Conservation (phyloP, 1,140 invertebrate genomes). For the Caenorhabditis latens region DNA sequence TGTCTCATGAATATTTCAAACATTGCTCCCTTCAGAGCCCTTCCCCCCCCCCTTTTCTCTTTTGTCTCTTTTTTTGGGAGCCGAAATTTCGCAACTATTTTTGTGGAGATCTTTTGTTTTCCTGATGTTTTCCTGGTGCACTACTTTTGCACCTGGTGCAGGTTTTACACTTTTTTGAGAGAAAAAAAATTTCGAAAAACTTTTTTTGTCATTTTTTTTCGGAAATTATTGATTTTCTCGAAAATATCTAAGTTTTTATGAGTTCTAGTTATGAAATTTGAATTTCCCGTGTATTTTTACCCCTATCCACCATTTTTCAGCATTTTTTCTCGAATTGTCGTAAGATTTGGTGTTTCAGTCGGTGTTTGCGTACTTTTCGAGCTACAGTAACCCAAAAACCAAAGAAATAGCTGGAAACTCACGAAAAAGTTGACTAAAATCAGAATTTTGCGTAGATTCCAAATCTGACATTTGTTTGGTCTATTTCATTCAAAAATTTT, state of each 20-base stretch:
- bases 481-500: no score
- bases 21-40: background rate
- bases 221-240: no score
- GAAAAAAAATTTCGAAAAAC: no score
- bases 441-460: background rate
- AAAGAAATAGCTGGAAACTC: background rate
- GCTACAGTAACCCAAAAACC: background rate
- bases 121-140: background rate
- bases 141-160: background rate
- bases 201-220: no score
- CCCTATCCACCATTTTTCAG: background rate
- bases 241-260: background rate
- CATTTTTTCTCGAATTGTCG: no score
- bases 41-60: background rate
- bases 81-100: conserved; percentile 1
- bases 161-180: no score
- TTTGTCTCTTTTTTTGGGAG: background rate
- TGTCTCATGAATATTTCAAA: conserved; percentile 17
- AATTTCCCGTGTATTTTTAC: background rate
- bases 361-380: background rate
- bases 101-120: background rate
- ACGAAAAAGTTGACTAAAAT: background rate
- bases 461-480: no score
- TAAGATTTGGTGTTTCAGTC: background rate
- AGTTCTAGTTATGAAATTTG: background rate